These are phyloP conservation scores for Sipha maydis DNA, from an alignment of 2,888 invertebrate species.

Conservation along the genomic window DNA sequence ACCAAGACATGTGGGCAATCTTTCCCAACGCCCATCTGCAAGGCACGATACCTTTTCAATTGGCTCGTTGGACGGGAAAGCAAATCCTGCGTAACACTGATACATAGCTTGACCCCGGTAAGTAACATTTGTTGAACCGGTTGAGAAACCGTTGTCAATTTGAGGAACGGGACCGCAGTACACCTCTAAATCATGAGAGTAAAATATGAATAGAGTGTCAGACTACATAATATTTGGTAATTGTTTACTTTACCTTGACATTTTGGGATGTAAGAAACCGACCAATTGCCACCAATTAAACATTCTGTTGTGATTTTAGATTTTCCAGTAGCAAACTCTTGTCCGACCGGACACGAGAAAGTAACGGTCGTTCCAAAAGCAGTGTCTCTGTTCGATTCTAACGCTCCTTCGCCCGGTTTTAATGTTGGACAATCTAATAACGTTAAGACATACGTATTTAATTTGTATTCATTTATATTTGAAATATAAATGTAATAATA, in stretches of 20 bases:
- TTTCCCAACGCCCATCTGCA: constrained; percentile 91
- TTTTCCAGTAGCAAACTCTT: constrained; percentile 92
- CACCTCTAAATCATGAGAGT: constrained; percentile 72
- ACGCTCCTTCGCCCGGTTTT: constrained; percentile 85
- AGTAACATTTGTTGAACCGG: constrained; percentile 94
- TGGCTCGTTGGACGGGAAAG: constrained; percentile 87
- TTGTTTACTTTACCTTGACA: constrained; percentile 78
- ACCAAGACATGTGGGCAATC: constrained; percentile 90
- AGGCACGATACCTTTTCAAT: constrained; percentile 90
- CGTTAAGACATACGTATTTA: constrained; percentile 52
- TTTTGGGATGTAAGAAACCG: constrained; percentile 88
- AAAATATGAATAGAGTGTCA: background rate
- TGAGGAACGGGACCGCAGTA: constrained; percentile 98
- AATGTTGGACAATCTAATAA: constrained; percentile 84
- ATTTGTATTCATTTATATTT: no score
- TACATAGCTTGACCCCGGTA: constrained; percentile 93
- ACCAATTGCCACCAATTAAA: constrained; percentile 91
- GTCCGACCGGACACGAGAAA: constrained; percentile 92
- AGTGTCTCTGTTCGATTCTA: constrained; percentile 91
- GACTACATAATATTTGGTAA: background rate
- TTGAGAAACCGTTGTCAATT: constrained; percentile 96
- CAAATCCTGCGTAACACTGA: constrained; percentile 96
- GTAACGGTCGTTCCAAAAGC: constrained; percentile 89
- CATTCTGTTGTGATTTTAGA: constrained; percentile 86
- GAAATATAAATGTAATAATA: no score